Conservation (phyloP, 2,113 vertebrate genomes). For the Polyodon spathula region DNA sequence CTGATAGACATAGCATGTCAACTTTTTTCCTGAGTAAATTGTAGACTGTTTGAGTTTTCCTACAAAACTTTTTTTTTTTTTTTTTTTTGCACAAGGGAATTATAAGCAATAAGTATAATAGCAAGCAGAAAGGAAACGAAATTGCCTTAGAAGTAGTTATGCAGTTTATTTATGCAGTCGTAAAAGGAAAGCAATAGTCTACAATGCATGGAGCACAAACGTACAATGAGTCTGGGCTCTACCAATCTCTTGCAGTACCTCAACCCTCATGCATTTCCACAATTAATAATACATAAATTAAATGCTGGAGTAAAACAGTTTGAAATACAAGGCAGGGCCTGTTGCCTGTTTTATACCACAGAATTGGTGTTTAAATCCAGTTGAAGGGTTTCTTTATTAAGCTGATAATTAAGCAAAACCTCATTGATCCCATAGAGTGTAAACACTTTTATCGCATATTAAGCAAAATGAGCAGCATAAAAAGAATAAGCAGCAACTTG, state of each 20-base stretch:
- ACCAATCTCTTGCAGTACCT: too few relatives aligned
- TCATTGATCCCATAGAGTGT: slow-evolving; percentile 63
- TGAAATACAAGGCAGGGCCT: too few relatives aligned
- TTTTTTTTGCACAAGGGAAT: slow-evolving; percentile 23
- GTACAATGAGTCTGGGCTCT: too few relatives aligned
- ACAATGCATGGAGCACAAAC: slow-evolving; percentile 22
- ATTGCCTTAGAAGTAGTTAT: slow-evolving; percentile 43
- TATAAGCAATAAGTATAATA: slow-evolving; percentile 26
- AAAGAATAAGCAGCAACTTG: slow-evolving; percentile 83
- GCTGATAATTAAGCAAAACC: slow-evolving; percentile 15
- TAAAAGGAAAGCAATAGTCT: slow-evolving; percentile 48
- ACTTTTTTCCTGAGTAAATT: slow-evolving; percentile 40
- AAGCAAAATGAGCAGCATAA: slow-evolving; percentile 70
- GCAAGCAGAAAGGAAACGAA: slow-evolving; percentile 40
- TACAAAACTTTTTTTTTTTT: slow-evolving; percentile 32
- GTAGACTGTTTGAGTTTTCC: slow-evolving; percentile 47
- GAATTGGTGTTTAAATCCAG: slow-evolving; percentile 19
- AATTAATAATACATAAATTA: too few relatives aligned
- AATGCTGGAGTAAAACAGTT: too few relatives aligned
- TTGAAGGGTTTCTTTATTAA: slow-evolving; percentile 19
- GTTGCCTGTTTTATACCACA: not conserved
- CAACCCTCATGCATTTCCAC: too few relatives aligned
- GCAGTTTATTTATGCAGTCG: slow-evolving; percentile 43
- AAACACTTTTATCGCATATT: slow-evolving; percentile 67
- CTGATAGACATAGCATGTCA: slow-evolving; percentile 65